Conservation (phyloP, 2,888 invertebrate genomes). For the Zaprionus bogoriensis region DNA sequence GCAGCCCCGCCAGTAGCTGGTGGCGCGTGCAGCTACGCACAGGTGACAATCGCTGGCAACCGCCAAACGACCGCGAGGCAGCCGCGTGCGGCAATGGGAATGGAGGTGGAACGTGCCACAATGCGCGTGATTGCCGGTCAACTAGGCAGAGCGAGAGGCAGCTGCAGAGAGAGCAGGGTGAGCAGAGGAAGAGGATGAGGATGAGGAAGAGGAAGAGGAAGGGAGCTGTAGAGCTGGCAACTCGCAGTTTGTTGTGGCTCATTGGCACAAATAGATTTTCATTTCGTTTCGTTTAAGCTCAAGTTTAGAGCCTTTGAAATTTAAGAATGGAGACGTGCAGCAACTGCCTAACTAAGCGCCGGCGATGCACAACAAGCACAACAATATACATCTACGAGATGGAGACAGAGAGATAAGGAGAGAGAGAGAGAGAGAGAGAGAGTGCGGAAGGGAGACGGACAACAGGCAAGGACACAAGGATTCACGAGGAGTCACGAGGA, state of each 20-base stretch:
- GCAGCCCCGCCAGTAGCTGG: slow-evolving; percentile 7
- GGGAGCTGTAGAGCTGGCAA: background rate
- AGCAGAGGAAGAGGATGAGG: too few species aligned
- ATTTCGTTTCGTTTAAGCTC: slow-evolving; percentile 43
- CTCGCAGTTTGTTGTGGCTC: slow-evolving; percentile 26
- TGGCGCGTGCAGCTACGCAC: slow-evolving; percentile 57
- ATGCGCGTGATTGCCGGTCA: slow-evolving; percentile 56
- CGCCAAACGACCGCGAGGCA: slow-evolving; percentile 25
- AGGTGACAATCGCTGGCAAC: slow-evolving; percentile 62
- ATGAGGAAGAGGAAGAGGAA: background rate
- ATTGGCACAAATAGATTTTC: slow-evolving; percentile 58
- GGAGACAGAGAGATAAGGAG: background rate
- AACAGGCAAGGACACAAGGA: slow-evolving; percentile 8
- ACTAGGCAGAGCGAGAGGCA: background rate
- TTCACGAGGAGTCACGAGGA: too few species aligned
- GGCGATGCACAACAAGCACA: slow-evolving; percentile 6
- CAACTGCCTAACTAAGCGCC: slow-evolving; percentile 46
- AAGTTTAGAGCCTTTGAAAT: slow-evolving; percentile 51
- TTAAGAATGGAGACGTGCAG: slow-evolving; percentile 56
- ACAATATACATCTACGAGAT: background rate
- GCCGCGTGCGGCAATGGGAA: background rate
- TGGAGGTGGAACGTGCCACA: slow-evolving; percentile 53
- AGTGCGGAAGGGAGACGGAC: background rate
- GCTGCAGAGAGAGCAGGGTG: background rate
- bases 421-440: background rate